Evolutionary conservation across 2,888 invertebrate genomes (phyloP), one percentile per base, ranked within the genome.

Genomic region (Tenthredo mesomela): DNA sequence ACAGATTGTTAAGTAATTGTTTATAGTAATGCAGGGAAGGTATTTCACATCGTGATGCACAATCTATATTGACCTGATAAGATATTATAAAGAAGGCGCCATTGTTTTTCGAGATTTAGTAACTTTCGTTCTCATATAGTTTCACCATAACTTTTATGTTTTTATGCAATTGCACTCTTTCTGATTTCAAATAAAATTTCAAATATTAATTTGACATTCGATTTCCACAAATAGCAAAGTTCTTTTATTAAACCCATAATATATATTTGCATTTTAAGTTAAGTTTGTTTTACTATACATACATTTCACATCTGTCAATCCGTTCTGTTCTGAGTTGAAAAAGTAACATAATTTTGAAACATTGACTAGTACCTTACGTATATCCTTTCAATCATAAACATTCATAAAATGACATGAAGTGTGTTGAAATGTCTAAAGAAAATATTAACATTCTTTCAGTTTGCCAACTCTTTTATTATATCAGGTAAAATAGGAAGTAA

Each of bases 321-420:
- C 10, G 67, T 33, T 33, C 33, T 67, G 67, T 5, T 67, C 15
- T 61, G 15, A 61, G 21, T 61, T 40, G 58, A 61, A 37, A 37
- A 37, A 80, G n/a, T 58, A 80, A 61, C 25, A 78, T 37, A 37
- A 78, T 54, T 54, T 78, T 58, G 78, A 37, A 33, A 54, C 29
- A 58, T 47, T 78, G 78, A 58, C 78, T 78, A 37, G 78, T 77
- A 73, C 71, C 29, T 77, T 77, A 77, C 77, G 21, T 58, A 61
- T 40, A 58, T 78, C 21, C 37, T 78, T 37, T 58, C 61, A 58
- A 37, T 21, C 37, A 37, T 61, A 37, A 80, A 21, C 61, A 80
- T 80, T 80, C 9, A 77, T 77, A 33, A 54, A 54, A 61, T 61
- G n/a, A 80, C 12, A 40, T n/a, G 80, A 80, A 80, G 40, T 21